Percentiles rank a stretch among this genome's conserved stretches.
Conservation (phyloP, 2,888 invertebrate genomes). For the Cremastobaeus sp. region DNA sequence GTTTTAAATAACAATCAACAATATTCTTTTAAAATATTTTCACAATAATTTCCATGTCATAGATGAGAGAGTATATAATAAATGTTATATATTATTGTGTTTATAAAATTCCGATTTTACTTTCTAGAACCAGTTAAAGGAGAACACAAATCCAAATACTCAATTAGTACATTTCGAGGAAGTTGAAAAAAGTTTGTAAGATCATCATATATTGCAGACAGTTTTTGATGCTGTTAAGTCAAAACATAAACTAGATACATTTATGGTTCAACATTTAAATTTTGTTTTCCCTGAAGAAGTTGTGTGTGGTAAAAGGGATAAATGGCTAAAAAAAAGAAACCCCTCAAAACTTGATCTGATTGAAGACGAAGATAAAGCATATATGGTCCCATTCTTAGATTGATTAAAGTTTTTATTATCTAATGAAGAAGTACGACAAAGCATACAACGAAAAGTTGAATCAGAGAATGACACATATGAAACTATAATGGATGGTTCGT, state of each 20-base stretch:
- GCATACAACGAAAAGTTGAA: neutral
- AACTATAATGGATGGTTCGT: neutral
- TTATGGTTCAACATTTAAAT: neutral
- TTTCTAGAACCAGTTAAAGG: too few relatives aligned
- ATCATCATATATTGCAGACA: neutral
- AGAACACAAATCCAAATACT: too few relatives aligned
- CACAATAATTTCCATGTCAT: too few relatives aligned
- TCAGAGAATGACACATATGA: neutral
- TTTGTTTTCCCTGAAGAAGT: neutral
- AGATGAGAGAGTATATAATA: too few relatives aligned
- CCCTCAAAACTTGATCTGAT: neutral
- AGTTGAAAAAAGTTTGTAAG: too few relatives aligned
- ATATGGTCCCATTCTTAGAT: slow-evolving; percentile 55
- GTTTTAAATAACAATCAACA: too few relatives aligned
- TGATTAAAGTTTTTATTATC: neutral
- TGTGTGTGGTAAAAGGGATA: neutral
- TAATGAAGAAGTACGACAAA: neutral
- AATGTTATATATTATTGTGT: too few relatives aligned
- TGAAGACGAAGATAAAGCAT: slow-evolving; percentile 9
- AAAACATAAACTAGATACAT: neutral
- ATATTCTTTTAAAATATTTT: too few relatives aligned
- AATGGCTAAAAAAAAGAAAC: neutral
- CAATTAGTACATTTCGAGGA: too few relatives aligned
- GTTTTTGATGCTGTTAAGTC: neutral
- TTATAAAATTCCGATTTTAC: too few relatives aligned